These are phyloP conservation scores for Neoscelio sp. DNA, from an alignment of 2,888 invertebrate genomes.

Conservation along the genomic window DNA sequence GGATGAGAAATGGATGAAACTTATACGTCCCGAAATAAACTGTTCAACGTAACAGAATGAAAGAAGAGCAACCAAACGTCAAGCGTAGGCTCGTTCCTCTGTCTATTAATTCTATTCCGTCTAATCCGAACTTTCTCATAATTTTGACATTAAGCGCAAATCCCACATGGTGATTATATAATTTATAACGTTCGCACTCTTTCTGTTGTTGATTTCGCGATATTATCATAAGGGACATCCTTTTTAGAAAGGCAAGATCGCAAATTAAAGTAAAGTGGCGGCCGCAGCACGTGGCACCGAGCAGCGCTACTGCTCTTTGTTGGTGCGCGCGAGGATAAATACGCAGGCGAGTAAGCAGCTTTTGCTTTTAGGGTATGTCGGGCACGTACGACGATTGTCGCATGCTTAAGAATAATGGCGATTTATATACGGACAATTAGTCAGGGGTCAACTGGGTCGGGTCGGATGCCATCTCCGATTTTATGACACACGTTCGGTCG, in stretches of 20 bases:
- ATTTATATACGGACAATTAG: conserved; percentile 53
- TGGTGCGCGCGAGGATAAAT: conserved; percentile 1
- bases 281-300: conserved; percentile 60
- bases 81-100: conserved; percentile 17
- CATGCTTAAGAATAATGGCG: conserved; percentile 36
- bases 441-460: conserved; percentile 28
- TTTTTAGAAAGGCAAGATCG: conserved; percentile 65
- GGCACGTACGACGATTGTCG: conserved; percentile 56
- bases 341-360: conserved; percentile 11
- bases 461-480: not conserved
- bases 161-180: conserved; percentile 65
- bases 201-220: conserved; percentile 43
- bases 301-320: not conserved
- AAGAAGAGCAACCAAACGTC: too few relatives aligned
- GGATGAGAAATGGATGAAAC: too few relatives aligned
- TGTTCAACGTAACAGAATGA: conserved; percentile 25
- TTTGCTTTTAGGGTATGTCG: conserved; percentile 35
- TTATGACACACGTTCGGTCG: conserved; percentile 6
- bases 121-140: conserved; percentile 50
- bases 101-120: conserved; percentile 7
- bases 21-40: too few relatives aligned
- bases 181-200: conserved; percentile 29
- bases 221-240: conserved; percentile 66
- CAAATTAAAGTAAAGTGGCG: conserved; percentile 66
- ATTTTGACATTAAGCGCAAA: conserved; percentile 50